Evolutionary conservation across 1,140 invertebrate species (phyloP), one percentile per base, ranked within the genome.

Genomic region (Battus philenor): DNA sequence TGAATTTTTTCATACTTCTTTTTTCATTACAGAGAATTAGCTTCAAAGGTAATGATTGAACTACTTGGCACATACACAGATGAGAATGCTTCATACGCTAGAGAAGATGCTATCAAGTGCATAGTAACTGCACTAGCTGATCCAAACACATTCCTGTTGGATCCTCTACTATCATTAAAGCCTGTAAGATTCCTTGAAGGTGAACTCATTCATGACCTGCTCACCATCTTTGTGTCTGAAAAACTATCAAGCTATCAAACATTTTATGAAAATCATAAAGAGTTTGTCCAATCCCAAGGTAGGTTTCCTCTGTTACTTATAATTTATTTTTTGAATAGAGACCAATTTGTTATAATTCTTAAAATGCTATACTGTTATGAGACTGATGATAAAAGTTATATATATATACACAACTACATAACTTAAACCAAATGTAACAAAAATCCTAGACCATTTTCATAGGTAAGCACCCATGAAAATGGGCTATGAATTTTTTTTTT

Each of bases 41-140:
- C 96, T 15, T 93, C 95, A 13, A 96, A 97, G 83, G 96, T 98
- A 0, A 98, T 99, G 97, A 94, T 98, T 50, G 97, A 98, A 81
- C 87, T 99, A 2, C 79, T 99, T 18, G 94, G 96, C 7, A 98
- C 97, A 0, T 99, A 98, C 72, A 98, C 97, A 32, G 93, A 95
- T 47, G 97, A 98, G 68, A 98, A 98, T 88, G 97, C 97, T 1
- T 97, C 96, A 22, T 95, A 97, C 61, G 97, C 97, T 0, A 90
- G 96, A 61, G 96, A 98, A 87, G 97, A 99, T 89, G 97, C 97
- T 4, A 96, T 98, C 67, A 93, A 95, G 64, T 99, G 97, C 82
- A 99, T 99, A 76, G 92, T 97, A 9, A 94, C 97, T 9, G 97
- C 96, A 38, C 84, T 99, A 38, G 96, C 94, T 24, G 97, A 99